phyloP scores from a whole-genome alignment of 2,113 vertebrate genomes.

The Elanoides forficatus region DNA sequence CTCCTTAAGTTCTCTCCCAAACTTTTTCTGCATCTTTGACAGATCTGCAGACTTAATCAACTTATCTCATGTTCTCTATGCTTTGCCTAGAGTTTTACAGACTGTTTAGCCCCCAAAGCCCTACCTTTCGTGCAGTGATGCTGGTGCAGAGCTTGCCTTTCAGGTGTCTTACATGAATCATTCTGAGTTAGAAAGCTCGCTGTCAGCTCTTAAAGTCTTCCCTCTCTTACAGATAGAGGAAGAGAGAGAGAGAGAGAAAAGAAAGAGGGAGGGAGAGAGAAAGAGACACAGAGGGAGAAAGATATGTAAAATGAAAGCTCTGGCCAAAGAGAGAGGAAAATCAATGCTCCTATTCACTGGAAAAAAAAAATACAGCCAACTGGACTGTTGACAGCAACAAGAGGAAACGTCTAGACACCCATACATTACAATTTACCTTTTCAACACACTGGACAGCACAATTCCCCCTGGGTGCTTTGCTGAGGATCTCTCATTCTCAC shows the following conservation, averaged over 20 bases:
- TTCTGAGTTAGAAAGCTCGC: conserved; percentile 55
- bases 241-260: neutral
- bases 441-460: conserved; percentile 42
- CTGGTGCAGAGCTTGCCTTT: conserved; percentile 59
- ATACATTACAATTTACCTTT: conserved; percentile 56
- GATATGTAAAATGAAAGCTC: conserved; percentile 57
- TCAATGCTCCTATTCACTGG: conserved; percentile 62
- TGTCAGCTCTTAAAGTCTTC: conserved; percentile 18
- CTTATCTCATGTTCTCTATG: conserved; percentile 2
- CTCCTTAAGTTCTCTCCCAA: conserved; percentile 2
- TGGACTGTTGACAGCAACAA: conserved; percentile 56
- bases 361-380: conserved; percentile 57
- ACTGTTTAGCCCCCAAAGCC: conserved; percentile 3
- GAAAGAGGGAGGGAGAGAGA: neutral
- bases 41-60: neutral
- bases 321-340: conserved; percentile 56
- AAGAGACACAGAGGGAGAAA: conserved; percentile 27
- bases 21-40: conserved; percentile 38
- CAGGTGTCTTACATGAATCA: conserved; percentile 68
- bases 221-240: neutral
- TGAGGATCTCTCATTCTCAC: conserved; percentile 49
- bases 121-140: conserved; percentile 62
- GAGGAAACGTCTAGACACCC: conserved; percentile 56
- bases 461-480: neutral
- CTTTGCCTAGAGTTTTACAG: neutral